These are phyloP conservation scores for Aurelia sp. DNA, from an alignment of 30 jellyfish, hydroid and myxozoan genomes.

Conservation along the genomic window DNA sequence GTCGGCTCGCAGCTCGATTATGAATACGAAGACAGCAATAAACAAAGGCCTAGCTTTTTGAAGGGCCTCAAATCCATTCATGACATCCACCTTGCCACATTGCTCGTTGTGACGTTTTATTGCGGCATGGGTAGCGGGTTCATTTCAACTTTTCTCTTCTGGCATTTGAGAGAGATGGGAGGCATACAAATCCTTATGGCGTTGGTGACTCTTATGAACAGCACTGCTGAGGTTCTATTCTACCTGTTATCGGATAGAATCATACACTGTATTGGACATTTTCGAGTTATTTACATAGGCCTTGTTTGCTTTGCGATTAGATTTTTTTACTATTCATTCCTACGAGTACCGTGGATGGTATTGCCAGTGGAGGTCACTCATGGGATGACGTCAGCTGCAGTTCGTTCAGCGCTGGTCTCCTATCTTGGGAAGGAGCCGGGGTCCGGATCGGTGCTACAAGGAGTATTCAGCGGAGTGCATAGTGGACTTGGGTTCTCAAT, in stretches of 20 bases:
- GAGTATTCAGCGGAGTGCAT: constrained; percentile 90
- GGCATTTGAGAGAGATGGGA: constrained; percentile 99
- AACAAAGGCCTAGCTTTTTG: constrained; percentile 66
- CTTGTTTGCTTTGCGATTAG: constrained; percentile 86
- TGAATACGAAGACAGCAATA: constrained; percentile 46
- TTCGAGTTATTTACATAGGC: constrained; percentile 86
- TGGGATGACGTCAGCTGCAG: constrained; percentile 96
- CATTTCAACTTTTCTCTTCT: constrained; percentile 86
- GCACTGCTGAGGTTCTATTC: constrained; percentile 85
- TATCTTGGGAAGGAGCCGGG: constrained; percentile 90
- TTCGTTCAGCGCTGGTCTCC: constrained; percentile 88
- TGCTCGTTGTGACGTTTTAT: constrained; percentile 82
- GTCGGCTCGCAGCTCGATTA: constrained; percentile 78
- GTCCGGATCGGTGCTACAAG: constrained; percentile 80
- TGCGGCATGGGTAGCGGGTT: constrained; percentile 98
- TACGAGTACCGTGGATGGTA: constrained; percentile 92
- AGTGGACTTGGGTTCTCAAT: constrained; percentile 96
- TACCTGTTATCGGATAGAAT: constrained; percentile 79
- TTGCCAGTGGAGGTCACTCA: constrained; percentile 95
- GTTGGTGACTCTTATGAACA: constrained; percentile 80
- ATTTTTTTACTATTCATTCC: constrained; percentile 84
- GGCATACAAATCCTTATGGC: constrained; percentile 88
- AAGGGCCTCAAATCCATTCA: constrained; percentile 82
- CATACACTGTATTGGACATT: constrained; percentile 85
- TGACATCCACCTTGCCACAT: constrained; percentile 75